A percentile compares a stretch with the other conserved stretches of the same genome.
Conservation (phyloP, 1,140 invertebrate species). For the Venturia canescens region DNA sequence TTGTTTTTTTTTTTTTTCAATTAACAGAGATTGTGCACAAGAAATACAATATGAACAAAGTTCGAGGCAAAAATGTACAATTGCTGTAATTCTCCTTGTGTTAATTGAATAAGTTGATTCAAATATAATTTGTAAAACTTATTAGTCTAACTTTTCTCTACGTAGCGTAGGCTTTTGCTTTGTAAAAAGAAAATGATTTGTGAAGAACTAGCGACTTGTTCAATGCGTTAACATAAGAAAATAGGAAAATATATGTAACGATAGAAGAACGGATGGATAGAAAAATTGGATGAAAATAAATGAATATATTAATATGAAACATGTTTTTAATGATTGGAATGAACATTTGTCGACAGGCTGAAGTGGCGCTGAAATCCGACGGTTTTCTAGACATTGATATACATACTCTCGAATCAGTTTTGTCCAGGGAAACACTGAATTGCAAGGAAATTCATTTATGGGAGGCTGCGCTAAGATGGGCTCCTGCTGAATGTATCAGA, state of each 20-base stretch:
- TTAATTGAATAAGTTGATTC: too few species aligned
- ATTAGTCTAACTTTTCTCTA: too few species aligned
- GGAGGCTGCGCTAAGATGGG: conserved; percentile 93
- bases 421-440: conserved; percentile 92
- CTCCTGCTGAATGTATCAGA: conserved; percentile 88
- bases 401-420: conserved; percentile 90
- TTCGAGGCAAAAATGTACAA: too few species aligned
- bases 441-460: conserved; percentile 94
- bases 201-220: too few species aligned
- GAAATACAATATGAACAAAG: too few species aligned
- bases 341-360: conserved; percentile 83
- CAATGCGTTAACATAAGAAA: background rate
- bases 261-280: conserved; percentile 48
- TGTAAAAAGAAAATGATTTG: background rate
- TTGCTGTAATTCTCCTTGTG: too few species aligned
- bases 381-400: conserved; percentile 95
- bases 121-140: too few species aligned
- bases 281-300: conserved; percentile 22
- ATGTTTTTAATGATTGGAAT: conserved; percentile 39
- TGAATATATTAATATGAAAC: too few species aligned
- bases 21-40: too few species aligned
- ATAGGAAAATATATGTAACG: conserved; percentile 48
- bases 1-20: too few species aligned
- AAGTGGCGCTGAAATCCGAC: conserved; percentile 95
- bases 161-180: too few species aligned